Conservation (phyloP, 1,140 invertebrate genomes). For the Drosophila equinoxialis region DNA sequence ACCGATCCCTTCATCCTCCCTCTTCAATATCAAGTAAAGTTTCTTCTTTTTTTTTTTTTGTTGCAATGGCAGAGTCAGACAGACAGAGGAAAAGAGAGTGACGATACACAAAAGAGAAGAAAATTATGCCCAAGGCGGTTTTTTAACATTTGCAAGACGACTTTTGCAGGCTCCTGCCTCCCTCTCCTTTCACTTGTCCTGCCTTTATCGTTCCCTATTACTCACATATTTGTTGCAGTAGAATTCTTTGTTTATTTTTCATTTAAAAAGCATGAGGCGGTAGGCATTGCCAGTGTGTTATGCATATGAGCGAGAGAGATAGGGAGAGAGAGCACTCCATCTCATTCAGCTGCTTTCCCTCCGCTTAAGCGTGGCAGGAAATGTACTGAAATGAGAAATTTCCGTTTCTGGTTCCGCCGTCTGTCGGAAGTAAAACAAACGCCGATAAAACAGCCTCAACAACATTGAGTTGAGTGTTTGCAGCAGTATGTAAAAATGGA, state of each 20-base stretch:
- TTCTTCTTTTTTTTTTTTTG: conserved; percentile 41
- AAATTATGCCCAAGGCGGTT: conserved; percentile 56
- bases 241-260: conserved; percentile 73
- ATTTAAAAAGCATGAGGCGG: conserved; percentile 40
- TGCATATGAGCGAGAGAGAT: conserved; percentile 54
- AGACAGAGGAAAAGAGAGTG: conserved; percentile 1
- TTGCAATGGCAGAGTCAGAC: conserved; percentile 30
- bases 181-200: conserved; percentile 12
- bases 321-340: background rate
- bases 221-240: conserved; percentile 74
- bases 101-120: conserved; percentile 44
- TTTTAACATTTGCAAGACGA: conserved; percentile 57
- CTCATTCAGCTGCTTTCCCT: conserved; percentile 2
- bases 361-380: conserved; percentile 57
- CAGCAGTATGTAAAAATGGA: conserved; percentile 12
- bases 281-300: conserved; percentile 48
- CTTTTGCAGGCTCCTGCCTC: conserved; percentile 33
- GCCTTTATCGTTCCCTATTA: conserved; percentile 70
- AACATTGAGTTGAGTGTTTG: conserved; percentile 27
- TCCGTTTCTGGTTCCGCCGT: conserved; percentile 78
- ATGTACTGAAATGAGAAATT: conserved; percentile 81
- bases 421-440: conserved; percentile 80
- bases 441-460: conserved; percentile 69
- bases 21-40: conserved; percentile 42
- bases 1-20: conserved; percentile 13